These are phyloP conservation scores for Achlya flavicornis DNA, from an alignment of 2,888 invertebrate species.

Conservation along the genomic window DNA sequence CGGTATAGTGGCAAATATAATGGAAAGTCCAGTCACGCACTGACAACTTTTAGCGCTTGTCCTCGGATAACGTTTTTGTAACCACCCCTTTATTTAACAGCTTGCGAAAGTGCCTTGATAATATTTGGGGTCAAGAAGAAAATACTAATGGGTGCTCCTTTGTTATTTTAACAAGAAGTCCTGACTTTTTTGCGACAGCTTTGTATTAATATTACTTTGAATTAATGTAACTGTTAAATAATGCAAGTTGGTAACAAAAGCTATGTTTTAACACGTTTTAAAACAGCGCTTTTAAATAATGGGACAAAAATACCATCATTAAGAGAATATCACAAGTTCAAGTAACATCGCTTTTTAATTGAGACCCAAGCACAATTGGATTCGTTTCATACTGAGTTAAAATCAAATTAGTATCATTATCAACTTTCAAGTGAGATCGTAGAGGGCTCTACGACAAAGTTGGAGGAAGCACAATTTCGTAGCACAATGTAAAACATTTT, in stretches of 20 bases:
- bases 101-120: slow-evolving; percentile 17
- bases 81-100: slow-evolving; percentile 6
- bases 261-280: neutral
- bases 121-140: slow-evolving; percentile 31
- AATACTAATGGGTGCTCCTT: slow-evolving; percentile 18
- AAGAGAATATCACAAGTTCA: slow-evolving; percentile 29
- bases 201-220: neutral
- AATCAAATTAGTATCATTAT: slow-evolving; percentile 72
- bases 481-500: slow-evolving; percentile 7
- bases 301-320: slow-evolving; percentile 26
- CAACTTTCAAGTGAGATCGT: slow-evolving; percentile 30
- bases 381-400: slow-evolving; percentile 61
- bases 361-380: slow-evolving; percentile 59
- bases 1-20: slow-evolving; percentile 26
- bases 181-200: too few relatives aligned
- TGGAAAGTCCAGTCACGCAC: slow-evolving; percentile 37
- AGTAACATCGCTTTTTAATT: slow-evolving; percentile 57
- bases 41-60: slow-evolving; percentile 32
- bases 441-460: slow-evolving; percentile 17
- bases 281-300: neutral
- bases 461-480: slow-evolving; percentile 8
- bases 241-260: too few relatives aligned
- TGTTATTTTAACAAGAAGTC: slow-evolving; percentile 28
- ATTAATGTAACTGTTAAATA: too few relatives aligned
- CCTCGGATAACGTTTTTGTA: slow-evolving; percentile 7